Evolutionary conservation across 2,888 invertebrate species (phyloP).

Genomic region (Xylophagus ater): DNA sequence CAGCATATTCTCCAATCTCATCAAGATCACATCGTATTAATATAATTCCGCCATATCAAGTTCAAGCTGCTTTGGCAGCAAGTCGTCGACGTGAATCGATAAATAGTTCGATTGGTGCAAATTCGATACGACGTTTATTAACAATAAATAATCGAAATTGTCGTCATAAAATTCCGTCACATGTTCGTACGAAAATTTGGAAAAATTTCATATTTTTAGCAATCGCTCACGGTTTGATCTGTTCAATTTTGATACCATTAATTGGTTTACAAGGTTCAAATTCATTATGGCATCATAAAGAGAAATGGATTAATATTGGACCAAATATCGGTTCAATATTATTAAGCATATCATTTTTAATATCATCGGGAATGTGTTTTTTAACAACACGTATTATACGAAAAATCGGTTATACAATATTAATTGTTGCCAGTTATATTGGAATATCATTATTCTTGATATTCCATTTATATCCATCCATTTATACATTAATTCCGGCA

Average conservation of each 20-base stretch:
- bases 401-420: conserved; percentile 42
- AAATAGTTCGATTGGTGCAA: conserved; percentile 62
- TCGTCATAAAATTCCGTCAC: conserved; percentile 35
- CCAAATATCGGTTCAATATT: conserved; percentile 49
- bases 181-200: conserved; percentile 33
- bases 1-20: conserved; percentile 50
- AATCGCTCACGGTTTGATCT: conserved; percentile 32
- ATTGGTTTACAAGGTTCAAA: conserved; percentile 36
- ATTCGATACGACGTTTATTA: conserved; percentile 63
- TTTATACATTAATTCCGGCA: conserved; percentile 44
- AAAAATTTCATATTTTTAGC: conserved; percentile 32
- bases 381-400: conserved; percentile 44
- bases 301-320: conserved; percentile 35
- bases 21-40: conserved; percentile 44
- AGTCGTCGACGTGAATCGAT: conserved; percentile 54
- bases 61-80: conserved; percentile 34
- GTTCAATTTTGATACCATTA: conserved; percentile 33
- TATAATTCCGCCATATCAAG: conserved; percentile 36
- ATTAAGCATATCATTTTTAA: conserved; percentile 48
- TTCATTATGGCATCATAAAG: conserved; percentile 38
- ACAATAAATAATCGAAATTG: conserved; percentile 45
- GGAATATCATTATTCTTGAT: conserved; percentile 48
- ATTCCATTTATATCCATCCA: conserved; percentile 47
- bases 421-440: conserved; percentile 42
- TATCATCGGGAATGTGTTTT: conserved; percentile 48